Evolutionary conservation across 2,797 vertebrate genomes (phyloP), one percentile per base, ranked within the genome.

Genomic region (Parauchenoglanis ngamensis): DNA sequence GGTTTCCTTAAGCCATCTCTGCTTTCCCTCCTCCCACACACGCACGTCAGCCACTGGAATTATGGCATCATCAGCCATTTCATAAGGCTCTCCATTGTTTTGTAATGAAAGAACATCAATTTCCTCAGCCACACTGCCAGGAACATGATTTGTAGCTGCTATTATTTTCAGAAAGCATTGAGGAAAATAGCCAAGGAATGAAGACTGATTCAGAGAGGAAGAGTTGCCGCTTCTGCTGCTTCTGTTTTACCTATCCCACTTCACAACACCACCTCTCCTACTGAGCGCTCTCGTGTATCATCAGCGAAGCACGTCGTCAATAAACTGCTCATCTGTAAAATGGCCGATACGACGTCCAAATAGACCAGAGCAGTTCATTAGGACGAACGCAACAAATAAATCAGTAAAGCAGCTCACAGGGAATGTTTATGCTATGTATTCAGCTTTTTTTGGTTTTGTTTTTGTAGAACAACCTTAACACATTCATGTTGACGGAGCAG

Each of bases 31-130:
- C 88, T 80, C 87, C 89, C 88, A 49, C 90, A 83, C 90, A 92
- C 67, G 85, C 89, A 93, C 94, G 94, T 94, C 95, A 94, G 70
- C 88, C 79, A 0, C 87, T 88, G 89, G 94, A 95, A 90, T 95
- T 94, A 95, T 94, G 93, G 94, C 94, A 95, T 95, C 94, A 94
- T 92, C 90, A 93, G 91, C 87, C 88, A 92, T 89, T 93, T 95
- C 93, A 93, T 96, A 93, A 95, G 94, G 92, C 89, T 92, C 92
- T 90, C 92, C 91, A 94, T 96, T 96, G 94, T 95, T 95, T 95
- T 94, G 91, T 94, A 95, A 94, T 94, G 94, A 95, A 95, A 93
- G 92, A 91, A 91, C 94, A 96, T 96, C 93, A 93, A 94, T 96
- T 96, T 93, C 88, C 92, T 63, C 73, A 86, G 91, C 93, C 92